Percentiles rank a stretch among this genome's conserved stretches.
These are phyloP conservation scores for Tachina lurida DNA, from an alignment of 2,888 invertebrate genomes.

Conservation along the genomic window DNA sequence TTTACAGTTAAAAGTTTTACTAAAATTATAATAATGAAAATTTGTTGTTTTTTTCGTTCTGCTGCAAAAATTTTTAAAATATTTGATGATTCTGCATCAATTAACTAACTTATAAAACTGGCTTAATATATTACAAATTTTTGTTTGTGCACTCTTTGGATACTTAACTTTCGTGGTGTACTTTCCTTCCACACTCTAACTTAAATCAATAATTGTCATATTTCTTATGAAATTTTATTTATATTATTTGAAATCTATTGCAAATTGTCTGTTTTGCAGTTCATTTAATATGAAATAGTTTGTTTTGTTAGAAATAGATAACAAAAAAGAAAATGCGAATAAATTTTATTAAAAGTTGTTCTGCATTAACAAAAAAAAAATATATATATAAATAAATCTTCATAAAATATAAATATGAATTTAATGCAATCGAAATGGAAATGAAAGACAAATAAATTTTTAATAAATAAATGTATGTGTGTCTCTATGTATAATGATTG, in stretches of 20 bases:
- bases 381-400: constrained; percentile 11
- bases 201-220: neutral
- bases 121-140: no score
- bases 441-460: constrained; percentile 69
- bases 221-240: neutral
- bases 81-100: no score
- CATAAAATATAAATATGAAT: constrained; percentile 67
- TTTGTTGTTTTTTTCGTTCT: no score
- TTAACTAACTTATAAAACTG: no score
- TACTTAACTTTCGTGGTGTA: no score
- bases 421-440: constrained; percentile 67
- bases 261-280: constrained; percentile 50
- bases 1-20: no score
- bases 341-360: constrained; percentile 28
- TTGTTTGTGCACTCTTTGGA: no score
- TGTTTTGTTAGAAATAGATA: constrained; percentile 20
- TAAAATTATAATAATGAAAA: no score
- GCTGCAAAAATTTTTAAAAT: no score
- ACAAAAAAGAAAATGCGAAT: constrained; percentile 12
- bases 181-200: neutral
- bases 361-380: constrained; percentile 36
- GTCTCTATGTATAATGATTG: constrained; percentile 18
- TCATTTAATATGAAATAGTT: constrained; percentile 56
- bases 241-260: neutral
- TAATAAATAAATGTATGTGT: constrained; percentile 36